Evolutionary conservation across 2,888 invertebrate genomes (phyloP).

Genomic region (Noctuana brunneofusca): DNA sequence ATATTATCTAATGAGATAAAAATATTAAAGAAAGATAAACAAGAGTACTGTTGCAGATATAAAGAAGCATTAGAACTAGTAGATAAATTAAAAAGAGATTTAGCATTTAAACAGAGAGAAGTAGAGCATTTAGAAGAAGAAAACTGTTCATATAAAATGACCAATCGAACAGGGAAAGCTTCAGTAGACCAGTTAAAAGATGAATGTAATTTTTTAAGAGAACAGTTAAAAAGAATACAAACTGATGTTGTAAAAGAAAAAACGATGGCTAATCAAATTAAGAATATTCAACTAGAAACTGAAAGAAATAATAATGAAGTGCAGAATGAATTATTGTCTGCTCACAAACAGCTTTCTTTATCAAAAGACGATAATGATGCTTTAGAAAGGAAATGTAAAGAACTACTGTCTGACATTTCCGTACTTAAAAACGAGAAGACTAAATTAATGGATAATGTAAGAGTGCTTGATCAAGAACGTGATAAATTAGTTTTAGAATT

Average conservation of each 20-base stretch:
- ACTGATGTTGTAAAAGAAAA: slow-evolving; percentile 76
- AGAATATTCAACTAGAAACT: slow-evolving; percentile 89
- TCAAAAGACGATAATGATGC: slow-evolving; percentile 82
- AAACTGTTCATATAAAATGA: slow-evolving; percentile 75
- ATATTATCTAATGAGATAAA: too few species aligned
- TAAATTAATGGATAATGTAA: slow-evolving; percentile 84
- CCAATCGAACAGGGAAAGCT: slow-evolving; percentile 69
- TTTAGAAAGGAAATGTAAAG: slow-evolving; percentile 83
- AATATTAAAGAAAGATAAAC: slow-evolving; percentile 66
- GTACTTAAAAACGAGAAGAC: slow-evolving; percentile 85
- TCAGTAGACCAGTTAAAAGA: slow-evolving; percentile 71
- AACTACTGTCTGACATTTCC: slow-evolving; percentile 83
- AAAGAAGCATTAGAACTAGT: slow-evolving; percentile 64
- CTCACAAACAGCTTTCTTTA: slow-evolving; percentile 85
- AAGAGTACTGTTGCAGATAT: slow-evolving; percentile 66
- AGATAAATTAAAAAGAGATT: slow-evolving; percentile 71
- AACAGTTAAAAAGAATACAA: slow-evolving; percentile 75
- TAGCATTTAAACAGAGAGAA: slow-evolving; percentile 68
- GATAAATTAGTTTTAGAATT: slow-evolving; percentile 86
- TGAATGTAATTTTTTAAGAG: slow-evolving; percentile 71
- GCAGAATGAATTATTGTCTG: slow-evolving; percentile 85
- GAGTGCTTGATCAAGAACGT: slow-evolving; percentile 87
- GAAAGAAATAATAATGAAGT: slow-evolving; percentile 87
- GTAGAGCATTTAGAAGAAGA: slow-evolving; percentile 72
- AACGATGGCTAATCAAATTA: slow-evolving; percentile 78